These are phyloP conservation scores for Norana najaformis DNA, from an alignment of 2,888 invertebrate genomes.

Conservation along the genomic window DNA sequence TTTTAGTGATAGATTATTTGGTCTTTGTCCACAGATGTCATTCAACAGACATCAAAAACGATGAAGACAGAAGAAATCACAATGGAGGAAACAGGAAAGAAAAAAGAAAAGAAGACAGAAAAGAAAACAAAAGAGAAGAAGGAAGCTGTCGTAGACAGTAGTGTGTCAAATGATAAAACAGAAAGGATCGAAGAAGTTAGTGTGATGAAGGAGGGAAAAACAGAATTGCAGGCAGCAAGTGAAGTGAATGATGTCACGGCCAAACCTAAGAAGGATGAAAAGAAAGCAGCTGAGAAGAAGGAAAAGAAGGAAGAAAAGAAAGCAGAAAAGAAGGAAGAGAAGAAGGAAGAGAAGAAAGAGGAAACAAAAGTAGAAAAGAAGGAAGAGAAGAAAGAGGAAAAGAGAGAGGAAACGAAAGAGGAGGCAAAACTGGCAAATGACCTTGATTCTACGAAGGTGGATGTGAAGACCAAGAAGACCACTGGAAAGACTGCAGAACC, in stretches of 20 bases:
- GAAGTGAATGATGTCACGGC: conserved; percentile 4
- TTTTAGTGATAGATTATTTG: not conserved
- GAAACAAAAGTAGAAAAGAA: not conserved
- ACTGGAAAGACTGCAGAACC: conserved; percentile 18
- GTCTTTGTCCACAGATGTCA: not conserved
- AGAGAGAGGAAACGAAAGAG: not conserved
- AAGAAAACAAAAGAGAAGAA: not conserved
- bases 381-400: not conserved
- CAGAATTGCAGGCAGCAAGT: not conserved
- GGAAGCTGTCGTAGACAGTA: not conserved
- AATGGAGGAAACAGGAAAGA: conserved; percentile 71
- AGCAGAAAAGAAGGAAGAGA: too few species aligned
- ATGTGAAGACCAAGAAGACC: conserved; percentile 8
- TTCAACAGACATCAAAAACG: not conserved
- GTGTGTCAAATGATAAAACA: not conserved
- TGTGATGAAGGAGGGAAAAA: not conserved
- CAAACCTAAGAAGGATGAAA: not conserved
- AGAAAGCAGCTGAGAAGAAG: not conserved
- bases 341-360: not conserved
- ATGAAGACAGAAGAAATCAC: not conserved
- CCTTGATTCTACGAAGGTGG: not conserved
- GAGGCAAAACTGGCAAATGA: not conserved
- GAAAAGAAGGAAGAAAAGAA: too few species aligned
- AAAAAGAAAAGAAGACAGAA: conserved; percentile 70
- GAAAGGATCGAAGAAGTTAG: not conserved